phyloP scores from a whole-genome alignment of 2,797 vertebrate genomes.

The Xiphorhynchus erythropygius region DNA sequence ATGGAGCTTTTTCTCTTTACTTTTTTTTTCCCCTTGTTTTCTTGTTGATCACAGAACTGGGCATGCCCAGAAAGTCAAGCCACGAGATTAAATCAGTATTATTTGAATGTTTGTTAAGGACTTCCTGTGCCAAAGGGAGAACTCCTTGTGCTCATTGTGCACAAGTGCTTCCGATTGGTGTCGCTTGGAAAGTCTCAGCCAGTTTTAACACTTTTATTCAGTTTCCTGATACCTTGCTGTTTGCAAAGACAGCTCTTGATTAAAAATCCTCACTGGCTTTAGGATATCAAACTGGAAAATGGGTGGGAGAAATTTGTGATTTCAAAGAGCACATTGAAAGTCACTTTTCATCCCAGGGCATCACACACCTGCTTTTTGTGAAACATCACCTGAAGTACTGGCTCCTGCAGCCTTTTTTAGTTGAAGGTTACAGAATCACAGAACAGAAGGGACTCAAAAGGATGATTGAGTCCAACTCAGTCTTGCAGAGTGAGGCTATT shows the following conservation, averaged over 20 bases:
- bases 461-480: neutral
- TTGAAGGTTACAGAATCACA: neutral
- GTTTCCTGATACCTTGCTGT: neutral
- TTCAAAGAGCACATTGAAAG: neutral
- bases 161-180: neutral
- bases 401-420: neutral
- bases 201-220: neutral
- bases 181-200: neutral
- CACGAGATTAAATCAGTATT: neutral
- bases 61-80: neutral
- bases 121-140: conserved; percentile 4
- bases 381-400: neutral
- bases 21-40: neutral
- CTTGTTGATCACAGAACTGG: neutral
- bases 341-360: neutral
- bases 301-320: neutral
- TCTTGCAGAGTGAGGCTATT: neutral
- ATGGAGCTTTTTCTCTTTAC: neutral
- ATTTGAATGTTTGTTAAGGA: neutral
- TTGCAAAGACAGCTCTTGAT: neutral
- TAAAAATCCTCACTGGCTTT: neutral
- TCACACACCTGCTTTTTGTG: neutral
- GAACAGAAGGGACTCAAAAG: neutral
- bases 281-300: neutral
- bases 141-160: neutral